Conservation (phyloP, 2,797 vertebrate genomes). For the Telmatherina bonti region DNA sequence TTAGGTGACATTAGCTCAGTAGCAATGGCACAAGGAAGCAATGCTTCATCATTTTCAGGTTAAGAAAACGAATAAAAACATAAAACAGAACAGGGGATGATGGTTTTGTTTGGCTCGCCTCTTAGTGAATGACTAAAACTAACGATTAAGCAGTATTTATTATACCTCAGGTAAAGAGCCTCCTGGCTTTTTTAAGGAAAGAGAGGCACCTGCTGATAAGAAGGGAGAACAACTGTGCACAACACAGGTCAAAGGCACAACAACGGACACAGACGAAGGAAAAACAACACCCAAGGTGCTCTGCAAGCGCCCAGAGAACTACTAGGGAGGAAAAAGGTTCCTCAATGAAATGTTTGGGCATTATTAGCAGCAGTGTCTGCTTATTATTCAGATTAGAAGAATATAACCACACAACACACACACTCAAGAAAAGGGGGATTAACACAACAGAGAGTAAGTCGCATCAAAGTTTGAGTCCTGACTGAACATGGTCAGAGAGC, state of each 20-base stretch:
- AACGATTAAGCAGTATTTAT: constrained; percentile 43
- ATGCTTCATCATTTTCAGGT: constrained; percentile 5
- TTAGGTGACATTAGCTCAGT: constrained; percentile 31
- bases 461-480: constrained; percentile 50
- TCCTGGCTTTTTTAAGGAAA: constrained; percentile 49
- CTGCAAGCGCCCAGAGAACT: constrained; percentile 52
- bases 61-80: constrained; percentile 16
- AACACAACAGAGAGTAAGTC: constrained; percentile 29
- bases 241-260: constrained; percentile 82
- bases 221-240: constrained; percentile 73
- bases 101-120: constrained; percentile 40
- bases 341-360: constrained; percentile 45
- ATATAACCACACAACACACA: constrained; percentile 54
- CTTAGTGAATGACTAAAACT: constrained; percentile 38
- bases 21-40: constrained; percentile 58
- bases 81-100: constrained; percentile 12
- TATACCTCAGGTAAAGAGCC: constrained; percentile 37
- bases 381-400: constrained; percentile 43
- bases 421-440: constrained; percentile 26
- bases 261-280: constrained; percentile 75
- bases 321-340: constrained; percentile 27
- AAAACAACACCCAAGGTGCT: constrained; percentile 62
- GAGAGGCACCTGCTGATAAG: constrained; percentile 61
- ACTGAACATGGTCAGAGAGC: constrained; percentile 42
- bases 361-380: constrained; percentile 50